phyloP scores from a whole-genome alignment of 2,797 vertebrate genomes.

The Pristis pectinata region DNA sequence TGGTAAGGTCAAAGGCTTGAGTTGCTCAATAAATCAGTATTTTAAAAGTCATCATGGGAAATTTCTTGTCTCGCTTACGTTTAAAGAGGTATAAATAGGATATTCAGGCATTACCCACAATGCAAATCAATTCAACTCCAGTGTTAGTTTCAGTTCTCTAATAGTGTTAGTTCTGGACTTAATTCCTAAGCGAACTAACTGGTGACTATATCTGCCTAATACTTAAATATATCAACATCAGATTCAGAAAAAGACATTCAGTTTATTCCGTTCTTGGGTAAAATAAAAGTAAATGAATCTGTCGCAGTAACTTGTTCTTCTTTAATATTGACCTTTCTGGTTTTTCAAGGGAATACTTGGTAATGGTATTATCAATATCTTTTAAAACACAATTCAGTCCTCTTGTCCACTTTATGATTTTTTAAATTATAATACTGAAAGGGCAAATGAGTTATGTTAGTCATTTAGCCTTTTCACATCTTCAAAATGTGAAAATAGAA shows the following conservation, averaged over 20 bases:
- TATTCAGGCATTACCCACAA: background rate
- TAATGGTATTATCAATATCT: constrained; percentile 37
- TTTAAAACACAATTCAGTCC: constrained; percentile 18
- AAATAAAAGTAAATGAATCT: constrained; percentile 32
- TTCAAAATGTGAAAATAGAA: constrained; percentile 23
- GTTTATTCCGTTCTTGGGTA: constrained; percentile 25
- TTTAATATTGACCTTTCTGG: constrained; percentile 30
- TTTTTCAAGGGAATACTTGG: constrained; percentile 30
- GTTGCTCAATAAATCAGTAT: constrained; percentile 25
- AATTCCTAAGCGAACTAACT: constrained; percentile 12
- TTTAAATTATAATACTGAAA: background rate
- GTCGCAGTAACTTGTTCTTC: background rate
- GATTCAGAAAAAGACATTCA: constrained; percentile 18
- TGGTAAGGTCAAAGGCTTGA: constrained; percentile 31
- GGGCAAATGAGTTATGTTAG: constrained; percentile 28
- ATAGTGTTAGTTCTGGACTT: background rate
- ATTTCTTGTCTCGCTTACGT: constrained; percentile 1
- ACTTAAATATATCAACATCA: background rate
- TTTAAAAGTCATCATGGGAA: constrained; percentile 31
- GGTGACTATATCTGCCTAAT: background rate
- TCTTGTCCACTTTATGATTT: constrained; percentile 8
- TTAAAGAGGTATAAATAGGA: constrained; percentile 11
- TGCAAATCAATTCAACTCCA: background rate
- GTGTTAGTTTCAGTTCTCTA: background rate
- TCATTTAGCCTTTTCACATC: constrained; percentile 8